These are phyloP conservation scores for Oncorhynchus kisutch DNA, from an alignment of 2,113 vertebrate genomes.

Conservation along the genomic window DNA sequence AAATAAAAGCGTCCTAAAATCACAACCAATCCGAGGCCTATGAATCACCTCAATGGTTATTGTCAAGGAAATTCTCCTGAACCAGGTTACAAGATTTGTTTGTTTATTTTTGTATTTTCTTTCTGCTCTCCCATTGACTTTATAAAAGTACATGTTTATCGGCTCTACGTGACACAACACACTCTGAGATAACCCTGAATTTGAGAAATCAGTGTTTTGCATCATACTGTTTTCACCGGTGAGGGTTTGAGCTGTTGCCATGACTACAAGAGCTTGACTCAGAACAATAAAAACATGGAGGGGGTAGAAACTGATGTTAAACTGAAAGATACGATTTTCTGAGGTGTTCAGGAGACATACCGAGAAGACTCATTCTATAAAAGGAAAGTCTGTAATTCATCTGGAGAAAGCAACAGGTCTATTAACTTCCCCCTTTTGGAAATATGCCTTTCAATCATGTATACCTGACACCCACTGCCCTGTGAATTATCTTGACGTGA, in stretches of 20 bases:
- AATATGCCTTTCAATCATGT: not conserved
- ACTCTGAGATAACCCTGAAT: not conserved
- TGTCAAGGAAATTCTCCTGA: not conserved
- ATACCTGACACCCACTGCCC: conserved; percentile 1
- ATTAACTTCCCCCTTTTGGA: conserved; percentile 8
- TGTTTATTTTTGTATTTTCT: not conserved
- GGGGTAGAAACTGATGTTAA: conserved; percentile 2
- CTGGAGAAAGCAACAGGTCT: conserved; percentile 7
- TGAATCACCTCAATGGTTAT: no score
- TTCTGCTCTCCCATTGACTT: not conserved
- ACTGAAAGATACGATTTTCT: conserved; percentile 21
- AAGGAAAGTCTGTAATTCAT: conserved; percentile 10
- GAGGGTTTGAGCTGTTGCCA: conserved; percentile 33
- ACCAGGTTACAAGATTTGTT: not conserved
- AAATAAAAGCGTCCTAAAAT: not conserved
- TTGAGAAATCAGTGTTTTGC: not conserved
- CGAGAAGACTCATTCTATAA: conserved; percentile 5
- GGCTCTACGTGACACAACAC: not conserved
- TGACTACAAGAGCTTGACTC: conserved; percentile 32
- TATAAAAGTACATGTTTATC: no score
- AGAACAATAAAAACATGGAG: not conserved
- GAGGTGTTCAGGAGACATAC: conserved; percentile 16
- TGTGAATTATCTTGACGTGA: conserved; percentile 19
- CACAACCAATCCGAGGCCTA: not conserved
- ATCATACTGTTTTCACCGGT: conserved; percentile 19